Conservation (phyloP, 1,140 invertebrate genomes). For the Drosophila saltans region DNA sequence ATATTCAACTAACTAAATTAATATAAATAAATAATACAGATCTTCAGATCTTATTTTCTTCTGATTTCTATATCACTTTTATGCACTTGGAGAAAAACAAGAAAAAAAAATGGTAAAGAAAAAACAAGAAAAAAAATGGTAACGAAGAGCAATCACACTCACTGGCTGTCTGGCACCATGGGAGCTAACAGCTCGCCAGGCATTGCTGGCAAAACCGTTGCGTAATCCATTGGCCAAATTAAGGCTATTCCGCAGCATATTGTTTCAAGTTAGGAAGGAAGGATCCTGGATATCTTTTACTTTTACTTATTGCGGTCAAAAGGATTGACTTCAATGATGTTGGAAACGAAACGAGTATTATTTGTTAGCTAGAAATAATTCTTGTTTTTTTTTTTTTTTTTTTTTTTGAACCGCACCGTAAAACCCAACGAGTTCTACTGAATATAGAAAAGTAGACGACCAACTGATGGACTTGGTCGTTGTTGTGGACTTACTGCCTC, state of each 20-base stretch:
- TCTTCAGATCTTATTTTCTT: slow-evolving; percentile 1
- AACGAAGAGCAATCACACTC: slow-evolving; percentile 32
- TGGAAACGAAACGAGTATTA: too few relatives aligned
- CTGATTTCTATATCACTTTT: neutral
- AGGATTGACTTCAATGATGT: too few relatives aligned
- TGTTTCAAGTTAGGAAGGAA: slow-evolving; percentile 12
- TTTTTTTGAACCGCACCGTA: slow-evolving; percentile 47
- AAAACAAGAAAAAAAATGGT: neutral
- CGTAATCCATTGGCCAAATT: slow-evolving; percentile 52
- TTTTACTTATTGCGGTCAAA: too few relatives aligned
- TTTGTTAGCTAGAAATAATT: too few relatives aligned
- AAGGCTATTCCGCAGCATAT: slow-evolving; percentile 70
- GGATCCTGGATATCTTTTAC: neutral
- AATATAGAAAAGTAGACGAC: slow-evolving; percentile 19
- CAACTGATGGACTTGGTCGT: slow-evolving; percentile 14
- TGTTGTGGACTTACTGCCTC: slow-evolving; percentile 10
- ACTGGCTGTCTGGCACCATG: slow-evolving; percentile 70
- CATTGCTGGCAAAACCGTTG: slow-evolving; percentile 49
- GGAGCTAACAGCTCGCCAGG: slow-evolving; percentile 57
- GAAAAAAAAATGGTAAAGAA: neutral
- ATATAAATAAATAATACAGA: neutral
- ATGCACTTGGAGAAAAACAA: neutral
- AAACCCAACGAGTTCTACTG: slow-evolving; percentile 64
- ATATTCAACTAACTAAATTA: neutral
- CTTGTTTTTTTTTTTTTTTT: neutral